These are phyloP conservation scores for Trachymyrmex cornetzi DNA, from an alignment of 1,140 invertebrate genomes.

Conservation along the genomic window DNA sequence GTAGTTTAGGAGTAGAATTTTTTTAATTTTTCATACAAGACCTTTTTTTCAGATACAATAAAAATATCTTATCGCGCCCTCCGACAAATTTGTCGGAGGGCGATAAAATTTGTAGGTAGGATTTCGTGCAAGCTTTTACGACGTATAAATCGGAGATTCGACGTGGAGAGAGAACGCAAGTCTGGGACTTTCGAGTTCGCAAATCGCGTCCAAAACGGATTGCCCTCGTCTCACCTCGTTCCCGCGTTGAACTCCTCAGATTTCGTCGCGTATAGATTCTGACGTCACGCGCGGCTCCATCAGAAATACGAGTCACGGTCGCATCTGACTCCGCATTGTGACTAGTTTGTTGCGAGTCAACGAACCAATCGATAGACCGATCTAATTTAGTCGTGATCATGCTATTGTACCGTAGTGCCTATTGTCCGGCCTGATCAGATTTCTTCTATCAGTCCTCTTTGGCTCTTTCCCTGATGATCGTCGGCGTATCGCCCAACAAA, in stretches of 20 bases:
- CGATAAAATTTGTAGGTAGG: background rate
- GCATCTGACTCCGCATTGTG: slow-evolving; percentile 22
- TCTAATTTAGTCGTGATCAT: slow-evolving; percentile 54
- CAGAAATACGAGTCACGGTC: slow-evolving; percentile 39
- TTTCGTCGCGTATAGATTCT: slow-evolving; percentile 18
- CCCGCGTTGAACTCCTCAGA: slow-evolving; percentile 26
- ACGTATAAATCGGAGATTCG: background rate
- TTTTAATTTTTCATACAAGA: too few species aligned
- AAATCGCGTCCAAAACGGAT: background rate
- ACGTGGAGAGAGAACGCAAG: background rate
- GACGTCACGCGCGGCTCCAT: slow-evolving; percentile 35
- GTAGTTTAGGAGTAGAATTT: too few species aligned
- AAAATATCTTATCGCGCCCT: background rate
- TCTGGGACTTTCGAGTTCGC: too few species aligned
- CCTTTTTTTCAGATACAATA: background rate
- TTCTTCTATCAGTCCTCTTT: background rate
- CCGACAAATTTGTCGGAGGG: too few species aligned
- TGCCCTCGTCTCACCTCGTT: background rate
- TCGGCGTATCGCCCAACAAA: slow-evolving; percentile 10
- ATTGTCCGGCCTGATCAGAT: slow-evolving; percentile 30
- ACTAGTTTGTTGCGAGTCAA: slow-evolving; percentile 42
- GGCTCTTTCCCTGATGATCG: background rate
- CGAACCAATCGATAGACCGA: slow-evolving; percentile 52
- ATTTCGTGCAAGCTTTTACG: background rate
- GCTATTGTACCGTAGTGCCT: slow-evolving; percentile 36